Percentiles rank a stretch among this genome's conserved stretches.
phyloP scores from a whole-genome alignment of 2,113 vertebrate species.

The Bothrops jararaca region DNA sequence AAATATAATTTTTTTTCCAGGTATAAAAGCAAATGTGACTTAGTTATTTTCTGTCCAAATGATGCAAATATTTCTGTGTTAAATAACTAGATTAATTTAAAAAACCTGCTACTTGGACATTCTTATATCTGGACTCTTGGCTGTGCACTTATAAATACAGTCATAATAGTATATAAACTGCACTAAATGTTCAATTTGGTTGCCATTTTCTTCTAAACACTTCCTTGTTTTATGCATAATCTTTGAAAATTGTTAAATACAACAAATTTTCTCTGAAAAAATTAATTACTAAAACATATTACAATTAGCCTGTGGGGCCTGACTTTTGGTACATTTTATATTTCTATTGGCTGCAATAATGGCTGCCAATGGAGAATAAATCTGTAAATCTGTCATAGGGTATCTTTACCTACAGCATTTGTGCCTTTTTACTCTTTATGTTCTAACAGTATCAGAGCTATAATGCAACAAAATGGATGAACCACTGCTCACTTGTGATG shows the following conservation, averaged over 20 bases:
- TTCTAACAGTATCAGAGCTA: background rate
- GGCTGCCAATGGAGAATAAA: background rate
- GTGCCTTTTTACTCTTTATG: background rate
- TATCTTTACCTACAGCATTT: background rate
- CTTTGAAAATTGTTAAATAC: background rate
- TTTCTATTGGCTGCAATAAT: background rate
- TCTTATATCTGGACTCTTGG: background rate
- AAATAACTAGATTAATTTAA: background rate
- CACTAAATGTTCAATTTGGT: background rate
- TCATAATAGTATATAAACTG: background rate
- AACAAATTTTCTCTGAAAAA: too few species aligned
- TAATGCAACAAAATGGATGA: background rate
- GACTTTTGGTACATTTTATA: background rate
- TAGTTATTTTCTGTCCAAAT: background rate
- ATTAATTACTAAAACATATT: background rate
- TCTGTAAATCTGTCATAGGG: background rate
- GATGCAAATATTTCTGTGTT: background rate
- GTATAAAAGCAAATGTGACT: background rate
- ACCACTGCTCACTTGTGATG: background rate
- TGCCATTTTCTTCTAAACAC: background rate
- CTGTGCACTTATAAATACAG: background rate
- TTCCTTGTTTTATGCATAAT: background rate
- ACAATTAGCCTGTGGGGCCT: background rate
- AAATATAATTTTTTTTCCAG: background rate
- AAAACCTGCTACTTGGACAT: background rate